These are phyloP conservation scores for Pseudomugil gertrudae DNA, from an alignment of 2,797 vertebrate species.

Conservation along the genomic window DNA sequence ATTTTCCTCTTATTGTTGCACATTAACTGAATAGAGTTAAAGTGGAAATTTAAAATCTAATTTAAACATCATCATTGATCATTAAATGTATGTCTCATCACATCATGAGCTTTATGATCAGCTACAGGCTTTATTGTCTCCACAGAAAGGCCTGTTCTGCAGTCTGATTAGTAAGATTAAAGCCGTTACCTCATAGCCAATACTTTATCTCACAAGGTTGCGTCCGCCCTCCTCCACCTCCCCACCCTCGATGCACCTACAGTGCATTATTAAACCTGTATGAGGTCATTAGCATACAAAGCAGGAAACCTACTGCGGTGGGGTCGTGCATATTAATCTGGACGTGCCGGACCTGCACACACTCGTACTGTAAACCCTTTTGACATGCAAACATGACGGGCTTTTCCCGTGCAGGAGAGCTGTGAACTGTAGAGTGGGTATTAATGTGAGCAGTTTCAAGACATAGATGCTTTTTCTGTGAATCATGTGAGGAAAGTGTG, in stretches of 20 bases:
- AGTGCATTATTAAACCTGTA: conserved; percentile 79
- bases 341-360: conserved; percentile 57
- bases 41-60: background rate
- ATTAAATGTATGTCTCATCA: conserved; percentile 8
- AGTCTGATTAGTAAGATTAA: conserved; percentile 58
- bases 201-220: conserved; percentile 29
- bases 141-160: conserved; percentile 30
- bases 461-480: conserved; percentile 36
- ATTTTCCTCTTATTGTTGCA: background rate
- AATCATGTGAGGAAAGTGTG: conserved; percentile 33
- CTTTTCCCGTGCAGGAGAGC: conserved; percentile 36
- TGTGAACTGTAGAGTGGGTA: conserved; percentile 34
- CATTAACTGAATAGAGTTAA: background rate
- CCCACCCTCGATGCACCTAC: conserved; percentile 47
- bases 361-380: conserved; percentile 58
- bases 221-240: conserved; percentile 43
- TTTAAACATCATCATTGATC: background rate
- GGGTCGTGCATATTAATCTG: conserved; percentile 80
- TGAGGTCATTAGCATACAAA: conserved; percentile 82
- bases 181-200: conserved; percentile 52
- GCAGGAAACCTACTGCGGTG: conserved; percentile 69
- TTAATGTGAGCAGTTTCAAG: conserved; percentile 42
- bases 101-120: conserved; percentile 22
- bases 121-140: conserved; percentile 17
- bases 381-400: conserved; percentile 40